Conservation (phyloP, 1,140 invertebrate genomes). For the Galendromus occidentalis region DNA sequence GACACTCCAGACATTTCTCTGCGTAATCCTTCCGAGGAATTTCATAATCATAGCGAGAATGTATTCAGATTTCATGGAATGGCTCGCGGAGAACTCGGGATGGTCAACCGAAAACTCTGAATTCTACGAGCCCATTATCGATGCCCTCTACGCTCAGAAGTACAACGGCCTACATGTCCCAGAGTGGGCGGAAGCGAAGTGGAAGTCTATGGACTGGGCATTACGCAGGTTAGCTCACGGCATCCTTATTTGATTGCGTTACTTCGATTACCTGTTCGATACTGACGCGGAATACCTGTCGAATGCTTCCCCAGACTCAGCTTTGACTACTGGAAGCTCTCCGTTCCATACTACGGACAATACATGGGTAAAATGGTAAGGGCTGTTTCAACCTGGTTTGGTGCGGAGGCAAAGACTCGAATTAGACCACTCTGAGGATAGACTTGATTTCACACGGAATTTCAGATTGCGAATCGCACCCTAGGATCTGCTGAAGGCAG, state of each 20-base stretch:
- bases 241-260: neutral
- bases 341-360: neutral
- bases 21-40: too few relatives aligned
- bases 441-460: too few relatives aligned
- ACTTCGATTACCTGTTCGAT: neutral
- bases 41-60: neutral
- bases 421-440: too few relatives aligned
- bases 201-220: neutral
- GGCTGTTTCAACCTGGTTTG: neutral
- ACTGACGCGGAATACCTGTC: too few relatives aligned
- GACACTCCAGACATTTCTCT: too few relatives aligned
- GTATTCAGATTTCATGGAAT: neutral
- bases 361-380: neutral
- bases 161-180: neutral
- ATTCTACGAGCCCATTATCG: neutral
- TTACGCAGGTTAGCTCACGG: neutral
- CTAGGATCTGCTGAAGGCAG: neutral
- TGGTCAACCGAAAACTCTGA: neutral
- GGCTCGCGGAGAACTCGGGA: neutral
- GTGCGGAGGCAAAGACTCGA: too few relatives aligned
- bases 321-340: neutral
- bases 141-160: slow-evolving; percentile 2
- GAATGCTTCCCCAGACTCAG: neutral
- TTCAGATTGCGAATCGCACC: neutral
- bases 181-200: neutral